Conservation (phyloP, 1,140 invertebrate genomes). For the Schlechtendalia chinensis region DNA sequence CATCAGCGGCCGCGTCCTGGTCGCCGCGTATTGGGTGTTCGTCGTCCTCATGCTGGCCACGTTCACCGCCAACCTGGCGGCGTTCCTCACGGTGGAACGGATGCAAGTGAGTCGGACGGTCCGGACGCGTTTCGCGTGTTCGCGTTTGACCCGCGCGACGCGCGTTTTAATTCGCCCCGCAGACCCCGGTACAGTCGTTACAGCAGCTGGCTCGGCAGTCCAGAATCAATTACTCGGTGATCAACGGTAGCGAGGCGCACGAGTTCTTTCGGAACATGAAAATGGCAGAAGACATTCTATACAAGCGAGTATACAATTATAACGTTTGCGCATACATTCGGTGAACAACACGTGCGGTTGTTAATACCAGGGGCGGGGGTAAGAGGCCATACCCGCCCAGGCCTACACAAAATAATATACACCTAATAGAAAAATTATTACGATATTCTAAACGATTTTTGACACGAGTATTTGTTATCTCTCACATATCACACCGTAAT, state of each 20-base stretch:
- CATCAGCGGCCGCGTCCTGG: constrained; percentile 76
- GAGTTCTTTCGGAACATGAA: constrained; percentile 91
- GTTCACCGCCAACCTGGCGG: constrained; percentile 95
- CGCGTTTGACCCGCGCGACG: no score
- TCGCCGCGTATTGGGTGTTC: constrained; percentile 91
- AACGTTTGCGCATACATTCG: no score
- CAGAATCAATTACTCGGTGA: constrained; percentile 88
- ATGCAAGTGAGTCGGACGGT: constrained; percentile 82
- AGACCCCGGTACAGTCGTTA: constrained; percentile 82
- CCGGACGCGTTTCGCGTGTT: no score
- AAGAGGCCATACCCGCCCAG: no score
- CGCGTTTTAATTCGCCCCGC: no score
- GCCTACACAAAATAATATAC: no score
- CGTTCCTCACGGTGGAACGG: constrained; percentile 92
- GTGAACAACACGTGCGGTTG: no score
- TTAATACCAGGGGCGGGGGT: no score
- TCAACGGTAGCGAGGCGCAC: constrained; percentile 73
- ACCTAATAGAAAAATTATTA: no score
- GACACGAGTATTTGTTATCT: no score
- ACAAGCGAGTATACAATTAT: constrained; percentile 63
- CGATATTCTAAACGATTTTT: no score
- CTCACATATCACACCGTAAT: no score
- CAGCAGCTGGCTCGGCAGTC: constrained; percentile 84
- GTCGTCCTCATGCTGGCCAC: constrained; percentile 90
- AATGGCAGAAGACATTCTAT: constrained; percentile 81